A percentile compares a stretch with the other conserved stretches of the same genome.
These are phyloP conservation scores for Notodonta ziczac DNA, from an alignment of 2,888 invertebrate species.

Conservation along the genomic window DNA sequence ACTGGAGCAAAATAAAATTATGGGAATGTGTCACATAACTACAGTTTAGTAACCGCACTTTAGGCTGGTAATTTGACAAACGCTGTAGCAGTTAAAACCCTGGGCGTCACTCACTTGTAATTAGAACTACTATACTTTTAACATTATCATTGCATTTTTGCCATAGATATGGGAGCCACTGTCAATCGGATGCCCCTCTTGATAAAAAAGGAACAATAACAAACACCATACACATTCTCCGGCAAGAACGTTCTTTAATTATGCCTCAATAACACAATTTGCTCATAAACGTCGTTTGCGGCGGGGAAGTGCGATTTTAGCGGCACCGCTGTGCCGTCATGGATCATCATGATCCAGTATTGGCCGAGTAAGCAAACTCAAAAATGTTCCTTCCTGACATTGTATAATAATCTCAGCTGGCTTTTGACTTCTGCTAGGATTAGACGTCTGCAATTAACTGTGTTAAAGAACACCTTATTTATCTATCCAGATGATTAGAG, in stretches of 20 bases:
- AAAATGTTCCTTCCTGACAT: too few relatives aligned
- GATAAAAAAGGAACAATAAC: not conserved
- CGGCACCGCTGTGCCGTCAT: constrained; percentile 13
- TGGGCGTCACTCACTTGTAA: not conserved
- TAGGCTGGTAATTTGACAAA: not conserved
- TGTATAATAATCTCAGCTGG: too few relatives aligned
- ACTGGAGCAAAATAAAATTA: too few relatives aligned
- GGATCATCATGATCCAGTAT: too few relatives aligned
- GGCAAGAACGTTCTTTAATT: not conserved
- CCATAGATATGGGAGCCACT: too few relatives aligned
- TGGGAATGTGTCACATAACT: too few relatives aligned
- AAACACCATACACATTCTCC: not conserved
- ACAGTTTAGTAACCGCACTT: too few relatives aligned
- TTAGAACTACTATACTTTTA: not conserved
- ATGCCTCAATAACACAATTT: constrained; percentile 13
- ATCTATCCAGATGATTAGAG: too few relatives aligned
- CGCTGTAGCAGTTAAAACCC: not conserved
- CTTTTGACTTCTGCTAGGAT: too few relatives aligned
- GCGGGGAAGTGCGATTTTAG: constrained; percentile 13
- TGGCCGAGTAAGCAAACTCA: too few relatives aligned
- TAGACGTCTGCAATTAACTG: too few relatives aligned
- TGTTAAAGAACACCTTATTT: too few relatives aligned
- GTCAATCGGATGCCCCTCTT: not conserved
- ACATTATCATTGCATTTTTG: not conserved
- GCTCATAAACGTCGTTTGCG: constrained; percentile 24